A percentile compares a stretch with the other conserved stretches of the same genome.
Conservation (phyloP, 2,797 vertebrate species). For the Sitta carolinensis region DNA sequence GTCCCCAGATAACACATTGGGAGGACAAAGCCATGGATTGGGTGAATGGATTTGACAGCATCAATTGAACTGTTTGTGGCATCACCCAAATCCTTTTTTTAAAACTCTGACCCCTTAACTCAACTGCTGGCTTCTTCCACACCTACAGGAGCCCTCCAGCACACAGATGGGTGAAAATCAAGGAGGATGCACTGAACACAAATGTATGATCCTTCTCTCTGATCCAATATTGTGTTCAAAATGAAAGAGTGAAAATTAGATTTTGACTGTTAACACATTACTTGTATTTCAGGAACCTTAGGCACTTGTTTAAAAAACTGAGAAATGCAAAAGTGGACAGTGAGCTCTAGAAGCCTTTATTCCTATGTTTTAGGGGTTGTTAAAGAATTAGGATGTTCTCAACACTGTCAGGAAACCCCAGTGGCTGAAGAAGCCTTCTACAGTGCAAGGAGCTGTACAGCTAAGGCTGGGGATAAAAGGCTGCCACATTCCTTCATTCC, state of each 20-base stretch:
- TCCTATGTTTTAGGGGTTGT: not conserved
- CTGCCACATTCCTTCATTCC: not conserved
- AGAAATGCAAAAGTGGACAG: not conserved
- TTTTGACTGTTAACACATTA: not conserved
- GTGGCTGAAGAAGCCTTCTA: not conserved
- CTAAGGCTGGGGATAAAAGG: not conserved
- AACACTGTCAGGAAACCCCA: not conserved
- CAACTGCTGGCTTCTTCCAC: not conserved
- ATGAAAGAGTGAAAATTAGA: not conserved
- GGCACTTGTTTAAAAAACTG: not conserved
- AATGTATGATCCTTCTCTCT: not conserved
- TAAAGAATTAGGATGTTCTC: not conserved
- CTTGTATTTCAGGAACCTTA: not conserved
- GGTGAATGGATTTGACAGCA: not conserved
- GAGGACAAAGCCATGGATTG: not conserved
- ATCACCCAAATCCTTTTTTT: not conserved
- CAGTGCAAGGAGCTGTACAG: not conserved
- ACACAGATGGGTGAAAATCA: not conserved
- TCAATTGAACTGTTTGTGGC: not conserved
- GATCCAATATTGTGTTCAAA: not conserved
- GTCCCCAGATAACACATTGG: not conserved
- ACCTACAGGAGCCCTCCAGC: not conserved
- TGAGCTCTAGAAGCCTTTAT: not conserved
- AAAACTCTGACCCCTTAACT: not conserved
- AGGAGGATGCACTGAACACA: not conserved